Base-by-base conservation (phyloP, 2,888 invertebrate genomes). In the Oegoconia quadripuncta region DNA sequence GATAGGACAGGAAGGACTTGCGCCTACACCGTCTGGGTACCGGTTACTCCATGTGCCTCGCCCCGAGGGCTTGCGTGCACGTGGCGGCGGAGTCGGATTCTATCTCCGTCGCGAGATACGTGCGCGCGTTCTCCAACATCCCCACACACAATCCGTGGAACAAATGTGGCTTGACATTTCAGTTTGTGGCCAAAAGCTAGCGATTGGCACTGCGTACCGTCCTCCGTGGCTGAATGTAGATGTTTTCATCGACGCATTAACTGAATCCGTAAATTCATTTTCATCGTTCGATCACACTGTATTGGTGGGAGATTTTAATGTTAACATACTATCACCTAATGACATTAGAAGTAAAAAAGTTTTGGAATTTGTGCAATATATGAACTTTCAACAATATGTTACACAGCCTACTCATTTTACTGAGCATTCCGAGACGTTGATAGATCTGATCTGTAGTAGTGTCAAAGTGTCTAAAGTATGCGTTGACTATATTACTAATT, bases 131-230 rank as follows among this genome's bases (percentile, higher is more conserved):
- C 12, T 20, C 9, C 11, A 11, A 3, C 34, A 34, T 15, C 39
- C 39, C 17, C 12, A 11, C 6, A 31, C 31, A 5, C 3, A 23
- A 13, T 17, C 17, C 11, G 34, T 39, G 5, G 34, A 39, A 13
- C 39, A 39, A 18, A 29, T 39, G 25, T 39, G 34, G 34, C 15
- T 39, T 16, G n/a, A 20, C 17, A 4, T 34, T 22, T 13, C 23
- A 7, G 6, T 29, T 13, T 6, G 20, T 12, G 18, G 28, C 16
- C 6, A 9, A 8, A 31, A 37, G 8, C 6, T 37, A 6, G 26
- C 30, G 16, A 32, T 41, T 12, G 37, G 41, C 20, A 53, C 50
- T 1, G 44, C 47, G 0, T 53, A 54, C 25, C 44, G 49, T 2
- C 48, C 50, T 1, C 50, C 16, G n/a, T 38, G 38, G 38, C 16